Percentiles rank a stretch among this genome's conserved stretches.
phyloP scores from a whole-genome alignment of 2,113 vertebrate genomes.

The Anolis sagrei region DNA sequence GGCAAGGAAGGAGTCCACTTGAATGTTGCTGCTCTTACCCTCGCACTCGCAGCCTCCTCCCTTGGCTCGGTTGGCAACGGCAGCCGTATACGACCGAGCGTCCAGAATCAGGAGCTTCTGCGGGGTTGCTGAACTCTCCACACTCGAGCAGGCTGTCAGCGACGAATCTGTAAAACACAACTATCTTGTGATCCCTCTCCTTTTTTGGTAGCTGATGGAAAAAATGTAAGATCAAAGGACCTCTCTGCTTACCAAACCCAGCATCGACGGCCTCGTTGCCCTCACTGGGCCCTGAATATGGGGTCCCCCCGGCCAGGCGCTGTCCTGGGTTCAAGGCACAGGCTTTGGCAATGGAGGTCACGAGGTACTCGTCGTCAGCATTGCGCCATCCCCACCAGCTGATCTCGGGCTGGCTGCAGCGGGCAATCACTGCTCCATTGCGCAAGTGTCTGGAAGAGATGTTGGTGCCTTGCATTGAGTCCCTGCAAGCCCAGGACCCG shows the following conservation, averaged over 20 bases:
- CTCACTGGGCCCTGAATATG: conserved; percentile 75
- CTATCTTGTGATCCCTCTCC: background rate
- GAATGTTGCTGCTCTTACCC: conserved; percentile 76
- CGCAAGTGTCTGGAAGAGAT: conserved; percentile 84
- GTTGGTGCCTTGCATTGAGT: accelerated
- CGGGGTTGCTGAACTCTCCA: conserved; percentile 82
- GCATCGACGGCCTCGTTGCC: conserved; percentile 86
- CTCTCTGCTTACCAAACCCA: conserved; percentile 87
- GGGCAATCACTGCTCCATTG: conserved; percentile 92
- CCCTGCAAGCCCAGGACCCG: background rate
- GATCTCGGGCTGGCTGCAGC: conserved; percentile 98
- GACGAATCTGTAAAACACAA: conserved; percentile 85
- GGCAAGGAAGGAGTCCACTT: no score
- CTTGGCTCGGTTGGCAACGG: conserved; percentile 98
- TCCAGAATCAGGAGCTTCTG: conserved; percentile 97
- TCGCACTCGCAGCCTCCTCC: conserved; percentile 98
- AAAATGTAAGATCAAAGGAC: background rate
- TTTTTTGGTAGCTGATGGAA: no score
- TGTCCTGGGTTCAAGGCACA: conserved; percentile 88
- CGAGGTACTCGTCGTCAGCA: conserved; percentile 94
- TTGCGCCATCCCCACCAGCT: conserved; percentile 99
- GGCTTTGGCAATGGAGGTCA: conserved; percentile 96
- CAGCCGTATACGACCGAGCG: conserved; percentile 95
- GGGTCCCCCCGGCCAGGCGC: conserved; percentile 52
- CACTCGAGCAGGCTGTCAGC: conserved; percentile 84